Percentiles rank a stretch among this genome's conserved stretches.
phyloP scores from a whole-genome alignment of 2,888 invertebrate species.

The Leucoma salicis region DNA sequence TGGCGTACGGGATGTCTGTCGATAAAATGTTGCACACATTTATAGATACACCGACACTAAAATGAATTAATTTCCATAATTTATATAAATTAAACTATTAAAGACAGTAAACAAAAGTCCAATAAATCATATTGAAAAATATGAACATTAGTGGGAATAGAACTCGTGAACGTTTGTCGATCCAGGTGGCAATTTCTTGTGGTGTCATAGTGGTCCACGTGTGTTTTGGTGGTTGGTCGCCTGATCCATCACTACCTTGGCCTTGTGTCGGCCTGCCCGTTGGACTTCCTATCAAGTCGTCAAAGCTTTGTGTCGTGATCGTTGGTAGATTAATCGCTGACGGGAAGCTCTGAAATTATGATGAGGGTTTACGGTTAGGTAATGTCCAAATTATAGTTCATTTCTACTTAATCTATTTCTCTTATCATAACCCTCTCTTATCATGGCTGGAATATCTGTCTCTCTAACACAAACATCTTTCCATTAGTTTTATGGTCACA shows the following conservation, averaged over 20 bases:
- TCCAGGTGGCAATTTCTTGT: constrained; percentile 94
- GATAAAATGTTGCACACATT: no score
- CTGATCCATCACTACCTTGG: constrained; percentile 59
- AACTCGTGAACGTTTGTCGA: constrained; percentile 89
- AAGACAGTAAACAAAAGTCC: constrained; percentile 87
- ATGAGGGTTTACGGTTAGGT: no score
- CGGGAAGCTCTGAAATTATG: constrained; percentile 82
- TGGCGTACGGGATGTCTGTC: no score
- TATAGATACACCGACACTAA: no score
- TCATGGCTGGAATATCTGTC: no score
- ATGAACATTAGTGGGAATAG: constrained; percentile 90
- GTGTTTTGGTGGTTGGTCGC: constrained; percentile 63
- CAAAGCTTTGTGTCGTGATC: constrained; percentile 86
- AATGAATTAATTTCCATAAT: constrained; percentile 7
- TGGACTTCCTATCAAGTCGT: constrained; percentile 72
- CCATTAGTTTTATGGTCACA: no score
- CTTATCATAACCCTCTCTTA: no score
- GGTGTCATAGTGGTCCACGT: constrained; percentile 92
- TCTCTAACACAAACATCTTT: no score
- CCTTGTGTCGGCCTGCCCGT: constrained; percentile 43
- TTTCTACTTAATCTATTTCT: no score
- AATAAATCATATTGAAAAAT: constrained; percentile 90
- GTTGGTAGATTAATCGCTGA: constrained; percentile 85
- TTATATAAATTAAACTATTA: constrained; percentile 23
- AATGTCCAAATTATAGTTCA: no score